Evolutionary conservation across 1,140 invertebrate genomes (phyloP), one percentile per base, ranked within the genome.

Genomic region (Sarcophaga peregrina): DNA sequence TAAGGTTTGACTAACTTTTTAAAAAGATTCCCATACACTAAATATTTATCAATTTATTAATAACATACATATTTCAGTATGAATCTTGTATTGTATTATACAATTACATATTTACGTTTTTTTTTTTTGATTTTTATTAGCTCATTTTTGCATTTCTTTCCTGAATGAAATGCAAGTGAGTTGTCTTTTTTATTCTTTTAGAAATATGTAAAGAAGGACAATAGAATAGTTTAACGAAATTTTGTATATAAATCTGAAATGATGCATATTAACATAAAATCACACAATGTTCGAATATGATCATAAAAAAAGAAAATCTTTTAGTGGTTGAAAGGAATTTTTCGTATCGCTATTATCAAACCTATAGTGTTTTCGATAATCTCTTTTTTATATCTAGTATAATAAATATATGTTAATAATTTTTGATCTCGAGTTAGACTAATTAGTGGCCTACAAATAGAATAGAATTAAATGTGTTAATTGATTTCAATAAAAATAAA

Each of bases 131-230:
- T 76, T 74, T 15, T 37, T 45, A 13, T 5, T 45, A 74, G 5
- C 74, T 76, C 74, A 76, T 47, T 17, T 75, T 76, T 78, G 75
- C 47, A 78, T 78, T 78, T 78, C 75, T 10, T 11, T 5, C 50
- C 10, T 3, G 8, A 50, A 3, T 50, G 75, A 78, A 78, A 78
- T 78, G 75, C 75, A 78, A 78, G 75, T 78, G 75, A 78, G 75
- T 78, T 9, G 50, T 8, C 8, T 50, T 50, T 68, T 20, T 8
- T 8, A 68, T 20, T 68, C 8, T 74, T 74, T 74, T 74, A 37
- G 15, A 74, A 46, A 46, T 45, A 46, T 45, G 45, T 11, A 45
- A 10, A 74, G 3, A 58, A 58, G 11, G 54, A 15, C 54, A 58
- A 13, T 58, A 7, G 54, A 62, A 62, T n/a, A 62, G n/a, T 10